These are phyloP conservation scores for Pterocles gutturalis DNA, from an alignment of 2,113 vertebrate species.

Conservation along the genomic window DNA sequence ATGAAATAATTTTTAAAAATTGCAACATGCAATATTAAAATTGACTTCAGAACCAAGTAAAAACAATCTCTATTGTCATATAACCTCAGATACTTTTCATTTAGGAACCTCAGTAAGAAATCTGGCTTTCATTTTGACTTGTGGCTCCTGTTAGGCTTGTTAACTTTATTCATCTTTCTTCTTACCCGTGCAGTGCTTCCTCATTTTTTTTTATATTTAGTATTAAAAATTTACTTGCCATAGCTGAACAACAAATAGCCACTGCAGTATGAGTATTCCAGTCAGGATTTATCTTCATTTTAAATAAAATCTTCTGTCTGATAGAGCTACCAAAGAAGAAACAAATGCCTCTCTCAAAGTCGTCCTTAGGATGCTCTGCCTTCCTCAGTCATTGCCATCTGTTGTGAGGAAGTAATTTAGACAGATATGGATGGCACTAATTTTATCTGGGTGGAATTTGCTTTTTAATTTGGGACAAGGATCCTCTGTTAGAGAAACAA, in stretches of 20 bases:
- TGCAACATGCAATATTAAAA: not conserved
- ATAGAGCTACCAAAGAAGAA: not conserved
- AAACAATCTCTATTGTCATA: not conserved
- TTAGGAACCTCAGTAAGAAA: not conserved
- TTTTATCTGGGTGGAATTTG: not conserved
- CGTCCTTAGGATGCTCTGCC: not conserved
- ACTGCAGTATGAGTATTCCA: not conserved
- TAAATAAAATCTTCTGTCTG: not conserved
- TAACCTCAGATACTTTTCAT: not conserved
- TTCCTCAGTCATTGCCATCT: not conserved
- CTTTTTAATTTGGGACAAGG: not conserved
- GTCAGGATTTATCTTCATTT: not conserved
- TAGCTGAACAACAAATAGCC: slow-evolving; percentile 1
- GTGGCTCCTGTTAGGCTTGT: not conserved
- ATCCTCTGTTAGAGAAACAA: not conserved
- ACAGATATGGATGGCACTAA: fast-evolving
- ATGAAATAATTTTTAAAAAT: not conserved
- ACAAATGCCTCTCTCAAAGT: not conserved
- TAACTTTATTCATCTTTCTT: not conserved
- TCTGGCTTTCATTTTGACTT: not conserved
- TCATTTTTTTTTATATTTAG: not conserved
- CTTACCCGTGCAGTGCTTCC: not conserved
- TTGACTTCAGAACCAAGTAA: not conserved
- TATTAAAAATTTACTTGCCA: not conserved
- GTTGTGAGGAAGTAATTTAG: not conserved